Evolutionary conservation across 2,888 invertebrate genomes (phyloP), one percentile per base, ranked within the genome.

Genomic region (Hydriomena furcata): DNA sequence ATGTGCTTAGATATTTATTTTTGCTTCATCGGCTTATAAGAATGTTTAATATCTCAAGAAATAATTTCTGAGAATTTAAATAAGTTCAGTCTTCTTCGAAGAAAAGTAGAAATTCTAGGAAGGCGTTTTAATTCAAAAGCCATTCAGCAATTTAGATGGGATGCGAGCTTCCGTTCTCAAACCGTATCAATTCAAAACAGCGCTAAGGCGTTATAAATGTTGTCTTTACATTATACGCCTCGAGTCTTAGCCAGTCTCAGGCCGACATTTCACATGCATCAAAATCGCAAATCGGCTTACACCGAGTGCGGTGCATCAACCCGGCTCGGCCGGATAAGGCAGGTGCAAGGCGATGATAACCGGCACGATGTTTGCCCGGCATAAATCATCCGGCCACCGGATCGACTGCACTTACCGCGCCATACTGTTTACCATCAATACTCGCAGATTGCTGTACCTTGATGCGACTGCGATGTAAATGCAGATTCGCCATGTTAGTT

Each of bases 291-390:
- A 84, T 76, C 82, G 71, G 82, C 82, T 84, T 81, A 84, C 52
- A 47, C 37, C 61, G 62, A 63, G 54, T 60, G 61, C 46, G 58
- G 56, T 57, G 60, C 61, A 60, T 57, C 61, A 51, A 41, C 50
- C 46, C 46, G 40, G 56, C 55, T 53, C 58, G 46, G 58, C 52
- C 65, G 76, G 73, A 73, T 78, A 76, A 82, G 77, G 75, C 83
- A 83, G 83, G 83, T 84, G 83, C 77, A 73, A 78, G 76, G 68
- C 65, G 71, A 48, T 69, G 84, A 84, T 84, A 84, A 79, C 79
- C 67, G 64, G 64, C 63, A 60, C 73, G 63, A 71, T 83, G 79
- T 84, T 84, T 83, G 73, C 76, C 63, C 66, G 60, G 68, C 58
- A 68, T 74, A 76, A 73, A 77, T 80, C 77, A 76, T 68, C 68